Evolutionary conservation across 2,797 vertebrate genomes (phyloP).

Genomic region (Hephaestus fuliginosus): DNA sequence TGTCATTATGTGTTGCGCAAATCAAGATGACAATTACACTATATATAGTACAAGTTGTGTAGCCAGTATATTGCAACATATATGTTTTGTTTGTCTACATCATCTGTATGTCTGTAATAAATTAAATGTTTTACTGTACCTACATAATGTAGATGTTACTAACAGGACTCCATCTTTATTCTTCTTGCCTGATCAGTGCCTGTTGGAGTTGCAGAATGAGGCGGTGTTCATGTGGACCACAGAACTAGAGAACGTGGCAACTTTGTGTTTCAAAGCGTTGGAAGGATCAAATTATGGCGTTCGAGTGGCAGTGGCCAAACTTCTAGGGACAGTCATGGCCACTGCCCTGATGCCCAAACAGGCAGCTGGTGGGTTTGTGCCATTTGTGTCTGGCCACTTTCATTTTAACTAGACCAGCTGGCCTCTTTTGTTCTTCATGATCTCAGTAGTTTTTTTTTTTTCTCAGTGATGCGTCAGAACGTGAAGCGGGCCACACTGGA

Average conservation of each 20-base stretch:
- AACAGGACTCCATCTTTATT: slow-evolving; percentile 9
- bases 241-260: slow-evolving; percentile 97
- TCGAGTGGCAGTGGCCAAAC: slow-evolving; percentile 95
- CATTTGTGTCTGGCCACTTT: not conserved
- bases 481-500: slow-evolving; percentile 96
- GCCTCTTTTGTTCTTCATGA: not conserved
- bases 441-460: not conserved
- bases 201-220: slow-evolving; percentile 97
- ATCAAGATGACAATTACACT: not conserved
- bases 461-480: slow-evolving; percentile 97
- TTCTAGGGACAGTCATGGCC: slow-evolving; percentile 97
- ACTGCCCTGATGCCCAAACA: slow-evolving; percentile 98
- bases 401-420: not conserved
- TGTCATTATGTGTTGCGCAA: slow-evolving; percentile 22
- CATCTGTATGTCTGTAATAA: not conserved
- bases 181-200: slow-evolving; percentile 84
- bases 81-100: not conserved
- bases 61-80: not conserved
- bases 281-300: slow-evolving; percentile 99
- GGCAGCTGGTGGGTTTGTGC: slow-evolving; percentile 89
- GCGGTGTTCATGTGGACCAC: slow-evolving; percentile 99
- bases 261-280: slow-evolving; percentile 95
- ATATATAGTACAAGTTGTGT: not conserved
- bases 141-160: not conserved
- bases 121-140: not conserved